A percentile compares a stretch with the other conserved stretches of the same genome.
phyloP scores from a whole-genome alignment of 1,140 invertebrate genomes.

The Nasonia longicornis region DNA sequence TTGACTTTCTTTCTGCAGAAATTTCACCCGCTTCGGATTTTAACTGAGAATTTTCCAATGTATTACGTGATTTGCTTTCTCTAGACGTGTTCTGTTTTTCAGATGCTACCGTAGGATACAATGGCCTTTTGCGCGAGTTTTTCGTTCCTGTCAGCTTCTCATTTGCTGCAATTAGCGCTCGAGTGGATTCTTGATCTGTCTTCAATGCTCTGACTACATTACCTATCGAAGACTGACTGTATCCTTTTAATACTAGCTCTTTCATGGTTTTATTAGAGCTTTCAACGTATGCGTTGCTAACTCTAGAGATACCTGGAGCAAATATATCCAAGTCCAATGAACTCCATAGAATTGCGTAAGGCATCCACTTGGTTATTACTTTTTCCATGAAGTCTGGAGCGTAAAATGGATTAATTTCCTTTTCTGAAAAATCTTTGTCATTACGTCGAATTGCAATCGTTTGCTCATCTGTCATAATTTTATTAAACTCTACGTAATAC shows the following conservation, averaged over 20 bases:
- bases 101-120: too few relatives aligned
- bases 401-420: conserved; percentile 24
- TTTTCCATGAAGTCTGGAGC: conserved; percentile 32
- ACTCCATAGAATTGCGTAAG: conserved; percentile 37
- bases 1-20: neutral
- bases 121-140: too few relatives aligned
- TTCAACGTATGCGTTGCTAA: conserved; percentile 36
- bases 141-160: too few relatives aligned
- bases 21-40: neutral
- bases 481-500: too few relatives aligned
- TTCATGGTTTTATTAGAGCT: conserved; percentile 30
- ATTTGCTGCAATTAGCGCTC: neutral
- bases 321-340: neutral
- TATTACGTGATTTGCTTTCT: neutral
- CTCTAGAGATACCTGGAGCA: conserved; percentile 27
- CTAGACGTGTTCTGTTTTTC: neutral
- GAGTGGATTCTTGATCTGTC: neutral
- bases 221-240: neutral
- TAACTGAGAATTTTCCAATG: neutral
- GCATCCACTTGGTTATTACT: conserved; percentile 24
- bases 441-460: too few relatives aligned
- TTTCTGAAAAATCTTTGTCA: neutral
- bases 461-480: too few relatives aligned
- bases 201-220: conserved; percentile 5
- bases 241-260: conserved; percentile 6